phyloP scores from a whole-genome alignment of 2,888 invertebrate species.

The Tinea semifulvella region DNA sequence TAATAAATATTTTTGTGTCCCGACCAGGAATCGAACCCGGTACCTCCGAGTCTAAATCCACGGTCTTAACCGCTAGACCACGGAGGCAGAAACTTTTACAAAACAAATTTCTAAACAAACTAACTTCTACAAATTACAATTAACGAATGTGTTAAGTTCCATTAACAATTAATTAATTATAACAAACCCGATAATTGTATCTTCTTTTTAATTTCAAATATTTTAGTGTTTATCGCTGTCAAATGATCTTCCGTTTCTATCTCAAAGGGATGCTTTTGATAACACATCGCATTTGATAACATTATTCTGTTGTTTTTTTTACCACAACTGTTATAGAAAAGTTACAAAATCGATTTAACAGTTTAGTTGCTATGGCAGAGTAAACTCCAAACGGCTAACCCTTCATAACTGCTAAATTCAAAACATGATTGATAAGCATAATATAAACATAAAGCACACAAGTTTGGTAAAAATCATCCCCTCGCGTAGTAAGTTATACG shows the following conservation, averaged over 20 bases:
- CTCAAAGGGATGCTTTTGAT: constrained; percentile 60
- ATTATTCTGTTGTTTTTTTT: constrained; percentile 19
- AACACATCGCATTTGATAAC: constrained; percentile 46
- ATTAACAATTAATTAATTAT: background rate
- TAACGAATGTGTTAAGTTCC: background rate
- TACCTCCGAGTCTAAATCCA: too few relatives aligned
- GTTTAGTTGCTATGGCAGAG: constrained; percentile 4
- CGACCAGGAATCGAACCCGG: too few relatives aligned
- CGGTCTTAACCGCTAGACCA: too few relatives aligned
- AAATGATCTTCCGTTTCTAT: constrained; percentile 62
- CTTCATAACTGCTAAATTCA: too few relatives aligned
- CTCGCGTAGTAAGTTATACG: constrained; percentile 2
- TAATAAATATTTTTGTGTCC: too few relatives aligned
- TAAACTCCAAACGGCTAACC: too few relatives aligned
- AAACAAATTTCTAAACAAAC: too few relatives aligned
- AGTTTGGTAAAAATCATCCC: constrained; percentile 6
- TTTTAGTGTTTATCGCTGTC: constrained; percentile 76
- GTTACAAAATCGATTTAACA: background rate
- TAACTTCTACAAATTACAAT: too few relatives aligned
- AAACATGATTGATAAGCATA: too few relatives aligned
- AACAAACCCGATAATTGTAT: constrained; percentile 81
- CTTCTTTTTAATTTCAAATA: constrained; percentile 86
- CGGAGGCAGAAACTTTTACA: too few relatives aligned
- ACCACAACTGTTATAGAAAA: background rate
- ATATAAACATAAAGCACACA: background rate